Evolutionary conservation across 2,888 invertebrate species (phyloP).

Genomic region (Belgica antarctica): DNA sequence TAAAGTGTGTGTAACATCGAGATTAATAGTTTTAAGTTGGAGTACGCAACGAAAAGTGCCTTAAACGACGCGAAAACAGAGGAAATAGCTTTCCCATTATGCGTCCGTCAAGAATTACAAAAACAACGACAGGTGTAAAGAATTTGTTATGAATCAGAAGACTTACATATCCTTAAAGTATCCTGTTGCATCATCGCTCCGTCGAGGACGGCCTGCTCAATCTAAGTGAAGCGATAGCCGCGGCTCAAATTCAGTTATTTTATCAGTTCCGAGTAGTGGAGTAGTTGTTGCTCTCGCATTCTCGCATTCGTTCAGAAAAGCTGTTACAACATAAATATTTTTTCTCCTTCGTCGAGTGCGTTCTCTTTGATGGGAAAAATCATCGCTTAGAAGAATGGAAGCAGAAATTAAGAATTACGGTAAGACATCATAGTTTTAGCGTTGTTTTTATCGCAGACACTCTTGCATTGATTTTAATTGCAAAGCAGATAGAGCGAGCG

Average conservation of each 20-base stretch:
- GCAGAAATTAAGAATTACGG: constrained; percentile 43
- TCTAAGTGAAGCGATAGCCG: neutral
- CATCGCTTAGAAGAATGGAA: constrained; percentile 39
- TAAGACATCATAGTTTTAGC: constrained; percentile 35
- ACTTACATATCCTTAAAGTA: neutral
- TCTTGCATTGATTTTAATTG: constrained; percentile 34
- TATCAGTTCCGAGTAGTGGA: constrained; percentile 12
- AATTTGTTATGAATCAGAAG: constrained; percentile 32
- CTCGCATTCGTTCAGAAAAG: constrained; percentile 17
- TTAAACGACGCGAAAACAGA: neutral
- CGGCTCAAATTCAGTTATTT: neutral
- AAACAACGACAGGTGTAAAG: constrained; percentile 43
- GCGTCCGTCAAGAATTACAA: constrained; percentile 41
- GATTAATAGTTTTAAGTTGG: constrained; percentile 26
- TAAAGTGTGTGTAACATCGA: constrained; percentile 25
- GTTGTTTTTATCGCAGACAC: neutral
- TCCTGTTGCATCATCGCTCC: neutral
- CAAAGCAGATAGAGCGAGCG: neutral
- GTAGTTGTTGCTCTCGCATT: neutral
- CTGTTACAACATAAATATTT: constrained; percentile 33
- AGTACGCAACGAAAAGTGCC: constrained; percentile 20
- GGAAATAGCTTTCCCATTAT: constrained; percentile 28
- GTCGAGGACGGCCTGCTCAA: neutral
- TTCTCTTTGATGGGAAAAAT: constrained; percentile 42
- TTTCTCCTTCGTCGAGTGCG: neutral